Evolutionary conservation across 2,888 invertebrate genomes (phyloP), one percentile per base, ranked within the genome.

Genomic region (Cryptocheilus praepositus): DNA sequence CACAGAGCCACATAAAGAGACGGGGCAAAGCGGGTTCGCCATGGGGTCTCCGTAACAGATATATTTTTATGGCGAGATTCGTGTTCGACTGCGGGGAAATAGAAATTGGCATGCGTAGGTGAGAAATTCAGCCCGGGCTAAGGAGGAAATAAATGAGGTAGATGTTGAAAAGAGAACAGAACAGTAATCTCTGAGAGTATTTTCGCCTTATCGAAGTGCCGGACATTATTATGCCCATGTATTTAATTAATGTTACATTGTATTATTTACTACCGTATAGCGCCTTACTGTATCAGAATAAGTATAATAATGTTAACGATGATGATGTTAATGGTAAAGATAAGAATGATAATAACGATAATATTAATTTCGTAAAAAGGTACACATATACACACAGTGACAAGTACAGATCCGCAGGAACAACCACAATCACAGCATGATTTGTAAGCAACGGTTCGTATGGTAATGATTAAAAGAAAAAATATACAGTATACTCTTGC

Each of bases 401-500:
- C 59, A 64, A 53, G 19, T 70, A 70, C 70, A 70, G 64, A 61
- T 51, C 45, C 46, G 36, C 61, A 69, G 61, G 52, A 72, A 67
- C 59, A 71, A 73, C 71, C 77, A 83, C 77, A 83, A 81, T 83
- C 81, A 83, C 84, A 84, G 83, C 83, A 86, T 86, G 86, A 85
- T 84, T 86, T 88, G 86, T 87, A 86, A 86, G 84, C 86, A 85
- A 86, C 81, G 85, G 84, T 87, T 86, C 87, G 84, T 86, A 87
- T 83, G 79, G 83, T 86, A 82, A 85, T 78, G 78, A 86, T 86
- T 86, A 85, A 86, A 81, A 67, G 63, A 57, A 66, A 72, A 73
- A 79, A 77, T 44, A 44, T 76, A 70, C 62, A 79, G 56, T 75
- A 76, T 77, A 75, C 67, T 71, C 67, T 78, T 71, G 74, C 71